A percentile compares a stretch with the other conserved stretches of the same genome.
phyloP scores from a whole-genome alignment of 2,797 vertebrate genomes.

The Muscicapa striata region DNA sequence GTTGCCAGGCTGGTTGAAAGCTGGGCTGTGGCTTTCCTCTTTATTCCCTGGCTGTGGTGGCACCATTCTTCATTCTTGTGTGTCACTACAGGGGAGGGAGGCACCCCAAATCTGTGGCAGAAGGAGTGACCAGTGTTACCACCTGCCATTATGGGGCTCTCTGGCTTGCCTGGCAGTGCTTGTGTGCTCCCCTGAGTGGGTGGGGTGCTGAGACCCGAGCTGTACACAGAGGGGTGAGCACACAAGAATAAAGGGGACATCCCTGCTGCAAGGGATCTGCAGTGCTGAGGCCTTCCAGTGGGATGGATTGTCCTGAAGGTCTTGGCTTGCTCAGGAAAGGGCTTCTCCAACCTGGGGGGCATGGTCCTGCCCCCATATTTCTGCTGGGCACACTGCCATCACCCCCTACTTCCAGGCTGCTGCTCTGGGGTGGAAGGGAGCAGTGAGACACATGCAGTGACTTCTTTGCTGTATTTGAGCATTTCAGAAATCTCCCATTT shows the following conservation, averaged over 20 bases:
- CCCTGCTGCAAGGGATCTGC: not conserved
- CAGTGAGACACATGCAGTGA: fast-evolving
- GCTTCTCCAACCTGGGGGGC: not conserved
- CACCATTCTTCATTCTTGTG: not conserved
- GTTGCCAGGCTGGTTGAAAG: not conserved
- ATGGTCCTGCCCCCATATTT: not conserved
- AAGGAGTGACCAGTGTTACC: fast-evolving
- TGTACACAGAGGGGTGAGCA: fast-evolving
- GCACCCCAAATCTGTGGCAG: fast-evolving
- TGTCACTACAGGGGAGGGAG: fast-evolving
- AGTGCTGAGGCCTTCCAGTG: fast-evolving
- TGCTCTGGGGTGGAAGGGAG: not conserved
- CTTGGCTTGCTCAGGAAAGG: not conserved
- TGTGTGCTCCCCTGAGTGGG: not conserved
- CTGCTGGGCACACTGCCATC: not conserved
- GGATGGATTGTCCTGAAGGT: not conserved
- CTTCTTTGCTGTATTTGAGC: not conserved
- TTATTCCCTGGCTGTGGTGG: not conserved
- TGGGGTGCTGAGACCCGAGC: not conserved
- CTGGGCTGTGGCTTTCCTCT: not conserved
- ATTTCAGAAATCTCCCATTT: not conserved
- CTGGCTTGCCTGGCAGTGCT: not conserved
- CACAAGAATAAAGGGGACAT: not conserved
- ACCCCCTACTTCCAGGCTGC: fast-evolving
- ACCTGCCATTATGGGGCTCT: fast-evolving